Percentiles rank a stretch among this genome's conserved stretches.
Evolutionary conservation across 2,113 vertebrate genomes (phyloP).

Genomic region (Brachyistius frenatus): DNA sequence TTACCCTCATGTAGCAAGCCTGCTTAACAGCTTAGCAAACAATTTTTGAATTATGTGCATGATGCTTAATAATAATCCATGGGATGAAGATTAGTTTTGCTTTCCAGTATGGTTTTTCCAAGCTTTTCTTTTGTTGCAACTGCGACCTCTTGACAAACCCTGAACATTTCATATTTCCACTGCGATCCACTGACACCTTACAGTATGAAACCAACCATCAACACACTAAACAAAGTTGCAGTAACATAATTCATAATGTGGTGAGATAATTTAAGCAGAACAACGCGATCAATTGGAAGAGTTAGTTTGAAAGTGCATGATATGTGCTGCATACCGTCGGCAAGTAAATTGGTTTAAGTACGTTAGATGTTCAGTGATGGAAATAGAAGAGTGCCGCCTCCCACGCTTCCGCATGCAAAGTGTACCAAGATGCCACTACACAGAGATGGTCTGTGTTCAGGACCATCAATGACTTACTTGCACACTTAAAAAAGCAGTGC

Average conservation of each 20-base stretch:
- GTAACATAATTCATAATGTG: background rate
- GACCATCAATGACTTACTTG: background rate
- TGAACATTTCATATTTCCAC: background rate
- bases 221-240: background rate
- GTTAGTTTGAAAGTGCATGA: background rate
- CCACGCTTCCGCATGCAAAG: conserved; percentile 46
- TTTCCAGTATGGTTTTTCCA: background rate
- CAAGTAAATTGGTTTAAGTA: conserved; percentile 8
- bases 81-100: background rate
- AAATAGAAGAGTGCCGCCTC: conserved; percentile 64
- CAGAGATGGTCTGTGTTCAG: conserved; percentile 7
- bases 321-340: background rate
- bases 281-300: background rate
- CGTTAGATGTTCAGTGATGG: conserved; percentile 20
- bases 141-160: background rate
- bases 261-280: background rate
- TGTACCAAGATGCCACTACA: background rate
- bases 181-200: background rate
- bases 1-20: too few species aligned
- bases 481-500: background rate
- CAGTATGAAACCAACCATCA: conserved; percentile 12
- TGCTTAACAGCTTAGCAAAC: too few species aligned
- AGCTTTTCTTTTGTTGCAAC: too few species aligned
- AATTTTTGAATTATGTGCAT: background rate
- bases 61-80: background rate